phyloP scores from a whole-genome alignment of 2,113 vertebrate genomes.

The Struthidea cinerea region DNA sequence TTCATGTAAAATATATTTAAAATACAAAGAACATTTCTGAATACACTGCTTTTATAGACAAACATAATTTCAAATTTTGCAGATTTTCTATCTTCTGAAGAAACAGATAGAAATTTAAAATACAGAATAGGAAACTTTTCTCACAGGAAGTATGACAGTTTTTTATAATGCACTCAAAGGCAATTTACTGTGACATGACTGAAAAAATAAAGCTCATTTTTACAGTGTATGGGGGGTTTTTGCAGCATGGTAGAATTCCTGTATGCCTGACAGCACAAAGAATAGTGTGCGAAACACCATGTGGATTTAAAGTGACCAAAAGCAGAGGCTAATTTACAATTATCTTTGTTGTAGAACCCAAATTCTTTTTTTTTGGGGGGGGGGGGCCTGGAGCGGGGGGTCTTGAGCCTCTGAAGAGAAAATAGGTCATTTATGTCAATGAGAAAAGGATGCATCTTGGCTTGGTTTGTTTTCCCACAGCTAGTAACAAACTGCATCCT shows the following conservation, averaged over 20 bases:
- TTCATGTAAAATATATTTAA: not conserved
- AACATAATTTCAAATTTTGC: not conserved
- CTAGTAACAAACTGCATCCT: not conserved
- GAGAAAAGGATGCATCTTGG: not conserved
- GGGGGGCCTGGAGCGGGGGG: not conserved
- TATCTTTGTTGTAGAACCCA: not conserved
- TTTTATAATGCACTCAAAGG: slow-evolving; percentile 2
- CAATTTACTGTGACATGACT: not conserved
- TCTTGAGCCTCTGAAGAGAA: not conserved
- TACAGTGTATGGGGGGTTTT: not conserved
- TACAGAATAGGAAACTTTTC: not conserved
- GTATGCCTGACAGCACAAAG: not conserved
- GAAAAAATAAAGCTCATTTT: slow-evolving; percentile 34
- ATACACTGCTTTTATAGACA: not conserved
- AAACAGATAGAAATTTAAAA: not conserved
- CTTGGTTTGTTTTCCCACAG: not conserved
- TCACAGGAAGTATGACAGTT: not conserved
- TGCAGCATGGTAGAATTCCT: not conserved
- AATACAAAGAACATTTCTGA: not conserved
- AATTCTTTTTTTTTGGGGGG: not conserved
- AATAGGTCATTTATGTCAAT: not conserved
- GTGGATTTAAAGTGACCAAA: not conserved
- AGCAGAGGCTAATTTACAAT: not conserved
- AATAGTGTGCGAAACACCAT: not conserved
- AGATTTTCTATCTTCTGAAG: not conserved